phyloP scores from a whole-genome alignment of 2,888 invertebrate species.

The Phortica okadai region DNA sequence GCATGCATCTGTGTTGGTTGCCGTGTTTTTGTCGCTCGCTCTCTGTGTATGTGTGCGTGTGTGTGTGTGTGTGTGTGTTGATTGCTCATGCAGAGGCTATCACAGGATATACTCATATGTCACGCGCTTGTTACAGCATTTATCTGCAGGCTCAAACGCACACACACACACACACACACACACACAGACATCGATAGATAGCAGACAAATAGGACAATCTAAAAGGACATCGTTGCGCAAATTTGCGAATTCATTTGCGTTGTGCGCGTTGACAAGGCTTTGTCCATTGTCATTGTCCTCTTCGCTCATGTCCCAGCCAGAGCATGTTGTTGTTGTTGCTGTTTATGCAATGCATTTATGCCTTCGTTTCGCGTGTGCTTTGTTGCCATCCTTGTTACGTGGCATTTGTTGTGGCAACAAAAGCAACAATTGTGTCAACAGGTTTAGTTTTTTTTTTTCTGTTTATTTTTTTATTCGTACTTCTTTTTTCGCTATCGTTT shows the following conservation, averaged over 20 bases:
- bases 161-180: not conserved
- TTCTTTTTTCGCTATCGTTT: not conserved
- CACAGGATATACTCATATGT: slow-evolving; percentile 22
- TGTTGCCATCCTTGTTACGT: not conserved
- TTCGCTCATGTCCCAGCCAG: not conserved
- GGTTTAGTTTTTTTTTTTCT: slow-evolving; percentile 46
- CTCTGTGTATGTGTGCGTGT: slow-evolving; percentile 13
- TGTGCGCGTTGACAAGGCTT: slow-evolving; percentile 20
- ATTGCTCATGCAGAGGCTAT: slow-evolving; percentile 28
- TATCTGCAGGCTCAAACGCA: slow-evolving; percentile 26
- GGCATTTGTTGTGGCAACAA: not conserved
- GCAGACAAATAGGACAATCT: slow-evolving; percentile 4
- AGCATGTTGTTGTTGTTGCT: slow-evolving; percentile 8
- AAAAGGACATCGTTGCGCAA: slow-evolving; percentile 13
- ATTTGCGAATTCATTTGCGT: slow-evolving; percentile 45
- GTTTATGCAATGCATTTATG: not conserved
- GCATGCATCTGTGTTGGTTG: slow-evolving; percentile 38
- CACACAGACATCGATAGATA: not conserved
- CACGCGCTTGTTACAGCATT: slow-evolving; percentile 37
- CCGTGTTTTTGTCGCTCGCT: slow-evolving; percentile 31
- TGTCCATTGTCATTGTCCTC: not conserved
- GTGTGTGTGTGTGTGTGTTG: slow-evolving; percentile 33
- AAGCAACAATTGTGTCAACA: slow-evolving; percentile 56
- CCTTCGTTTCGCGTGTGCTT: not conserved
- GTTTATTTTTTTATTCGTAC: not conserved